Evolutionary conservation across 2,888 invertebrate species (phyloP), one percentile per base, ranked within the genome.

Genomic region (Helicoverpa assulta): DNA sequence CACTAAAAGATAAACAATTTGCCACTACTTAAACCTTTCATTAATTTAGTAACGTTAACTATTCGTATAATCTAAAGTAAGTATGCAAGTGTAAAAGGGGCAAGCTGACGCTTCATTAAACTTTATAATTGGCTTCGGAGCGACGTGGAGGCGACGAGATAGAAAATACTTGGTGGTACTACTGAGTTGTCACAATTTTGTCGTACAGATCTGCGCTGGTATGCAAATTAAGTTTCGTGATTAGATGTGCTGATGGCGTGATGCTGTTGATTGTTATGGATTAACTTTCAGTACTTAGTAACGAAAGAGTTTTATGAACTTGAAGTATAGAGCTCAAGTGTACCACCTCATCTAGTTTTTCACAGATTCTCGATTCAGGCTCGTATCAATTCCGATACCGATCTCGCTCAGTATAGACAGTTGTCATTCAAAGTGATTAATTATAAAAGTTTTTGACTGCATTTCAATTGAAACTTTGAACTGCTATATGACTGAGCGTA

Each of bases 81-180:
- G 63, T 82, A 51, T 65, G 72, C 64, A 76, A 82, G 79, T 79
- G 72, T 70, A 77, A 82, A 84, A 78, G 74, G 80, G 81, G 73
- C 78, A 73, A 80, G 62, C 70, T 79, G 84, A 80, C 74, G 84
- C 80, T 84, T 87, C 85, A 89, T 90, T 89, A 86, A 89, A 90
- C 88, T 90, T 89, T 87, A 83, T 89, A 90, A 90, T 90, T 90
- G 89, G 87, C 84, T 85, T 76, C 76, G 77, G 64, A 78, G 82
- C 79, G 73, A 76, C 70, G 73, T 73, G 53, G 69, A 76, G 78
- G 73, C 80, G 74, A 78, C 78, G 73, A 78, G 77, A 83, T 86
- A 81, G 86, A 86, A 87, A 88, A 86, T 87, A 86, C 83, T 88
- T 81, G 59, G 70, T 70, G 72, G 68, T 63, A 61, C 74, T 64